A percentile compares a stretch with the other conserved stretches of the same genome.
phyloP scores from a whole-genome alignment of 1,140 invertebrate species.

The Nautilus pompilius region DNA sequence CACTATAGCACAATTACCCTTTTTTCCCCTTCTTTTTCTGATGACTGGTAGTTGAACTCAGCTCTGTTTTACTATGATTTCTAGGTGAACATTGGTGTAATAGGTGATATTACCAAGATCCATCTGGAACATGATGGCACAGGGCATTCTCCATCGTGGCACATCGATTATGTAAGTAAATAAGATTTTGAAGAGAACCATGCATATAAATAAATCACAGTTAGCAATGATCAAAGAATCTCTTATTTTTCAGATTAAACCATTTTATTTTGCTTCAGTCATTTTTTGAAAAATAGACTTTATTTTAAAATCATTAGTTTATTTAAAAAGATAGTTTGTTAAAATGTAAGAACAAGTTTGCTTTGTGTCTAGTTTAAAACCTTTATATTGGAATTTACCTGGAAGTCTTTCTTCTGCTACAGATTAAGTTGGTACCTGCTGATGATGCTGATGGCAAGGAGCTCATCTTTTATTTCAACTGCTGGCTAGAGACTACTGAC shows the following conservation, averaged over 20 bases:
- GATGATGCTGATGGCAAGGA: constrained; percentile 25
- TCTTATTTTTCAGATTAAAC: too few species aligned
- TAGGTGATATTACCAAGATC: constrained; percentile 39
- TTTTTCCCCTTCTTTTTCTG: too few species aligned
- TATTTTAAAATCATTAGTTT: too few species aligned
- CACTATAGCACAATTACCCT: too few species aligned
- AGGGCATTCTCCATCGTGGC: constrained; percentile 27
- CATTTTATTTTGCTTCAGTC: neutral
- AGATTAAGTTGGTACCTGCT: constrained; percentile 23
- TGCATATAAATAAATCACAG: too few species aligned
- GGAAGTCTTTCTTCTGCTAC: neutral
- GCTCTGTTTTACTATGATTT: too few species aligned
- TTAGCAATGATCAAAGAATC: too few species aligned
- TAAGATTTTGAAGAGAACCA: too few species aligned
- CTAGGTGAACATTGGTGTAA: constrained; percentile 29
- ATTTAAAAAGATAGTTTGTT: too few species aligned
- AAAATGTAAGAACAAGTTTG: neutral
- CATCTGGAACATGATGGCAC: constrained; percentile 33
- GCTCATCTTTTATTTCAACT: constrained; percentile 27
- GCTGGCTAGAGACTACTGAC: constrained; percentile 42
- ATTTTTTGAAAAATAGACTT: too few species aligned
- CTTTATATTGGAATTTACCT: too few species aligned
- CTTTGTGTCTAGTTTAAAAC: neutral
- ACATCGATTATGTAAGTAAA: constrained; percentile 34
- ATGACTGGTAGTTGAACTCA: too few species aligned